phyloP scores from a whole-genome alignment of 2,888 invertebrate species.

The Dicranocentrus wangi region DNA sequence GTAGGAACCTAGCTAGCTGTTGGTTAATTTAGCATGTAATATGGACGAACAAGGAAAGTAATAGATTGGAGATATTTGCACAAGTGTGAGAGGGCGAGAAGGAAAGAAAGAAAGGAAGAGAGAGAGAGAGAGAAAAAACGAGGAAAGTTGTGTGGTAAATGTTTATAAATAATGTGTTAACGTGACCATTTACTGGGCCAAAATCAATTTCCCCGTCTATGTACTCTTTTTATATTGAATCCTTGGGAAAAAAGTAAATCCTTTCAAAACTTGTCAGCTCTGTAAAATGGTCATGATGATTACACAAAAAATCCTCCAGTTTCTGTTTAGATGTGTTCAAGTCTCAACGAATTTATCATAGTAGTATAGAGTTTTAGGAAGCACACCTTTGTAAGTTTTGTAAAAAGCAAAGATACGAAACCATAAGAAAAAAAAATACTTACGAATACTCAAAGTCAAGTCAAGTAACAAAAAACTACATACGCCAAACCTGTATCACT shows the following conservation, averaged over 20 bases:
- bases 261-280: conserved; percentile 2
- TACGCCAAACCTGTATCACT: neutral
- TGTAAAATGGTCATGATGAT: neutral
- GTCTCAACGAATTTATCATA: neutral
- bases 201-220: conserved; percentile 21
- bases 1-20: conserved; percentile 27
- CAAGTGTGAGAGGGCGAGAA: conserved; percentile 1
- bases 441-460: conserved; percentile 4
- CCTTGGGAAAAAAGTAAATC: neutral
- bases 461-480: neutral
- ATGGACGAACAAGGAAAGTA: conserved; percentile 42
- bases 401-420: conserved; percentile 11
- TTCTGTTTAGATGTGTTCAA: conserved; percentile 36
- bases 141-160: conserved; percentile 10
- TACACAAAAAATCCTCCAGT: neutral
- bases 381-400: conserved; percentile 7
- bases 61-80: conserved; percentile 43
- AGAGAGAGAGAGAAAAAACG: neutral
- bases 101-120: neutral
- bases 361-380: neutral
- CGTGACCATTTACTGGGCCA: conserved; percentile 23
- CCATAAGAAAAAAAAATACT: neutral
- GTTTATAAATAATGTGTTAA: conserved; percentile 17
- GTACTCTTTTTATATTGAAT: neutral
- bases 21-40: conserved; percentile 47